Evolutionary conservation across 2,797 vertebrate genomes (phyloP).

Genomic region (Silurus aristotelis): DNA sequence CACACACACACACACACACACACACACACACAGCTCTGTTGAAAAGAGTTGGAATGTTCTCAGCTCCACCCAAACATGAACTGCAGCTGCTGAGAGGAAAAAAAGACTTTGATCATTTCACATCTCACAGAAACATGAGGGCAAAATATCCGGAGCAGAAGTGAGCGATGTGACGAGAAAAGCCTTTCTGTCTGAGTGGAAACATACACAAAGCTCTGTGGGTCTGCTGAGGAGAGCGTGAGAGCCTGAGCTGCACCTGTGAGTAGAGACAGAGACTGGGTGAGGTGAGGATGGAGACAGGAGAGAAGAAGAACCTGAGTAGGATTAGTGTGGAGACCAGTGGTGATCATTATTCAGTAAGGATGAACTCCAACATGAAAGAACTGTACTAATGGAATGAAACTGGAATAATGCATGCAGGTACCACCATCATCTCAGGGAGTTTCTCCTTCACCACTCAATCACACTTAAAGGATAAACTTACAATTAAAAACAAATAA

Average conservation of each 20-base stretch:
- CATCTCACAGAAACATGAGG: background rate
- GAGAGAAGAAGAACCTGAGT: background rate
- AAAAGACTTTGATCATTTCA: background rate
- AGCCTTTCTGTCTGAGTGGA: background rate
- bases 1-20: background rate
- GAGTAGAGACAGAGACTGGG: background rate
- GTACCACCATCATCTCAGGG: background rate
- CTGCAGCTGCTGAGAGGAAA: background rate
- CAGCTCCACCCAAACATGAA: background rate
- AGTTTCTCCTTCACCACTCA: too few species aligned
- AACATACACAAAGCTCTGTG: background rate
- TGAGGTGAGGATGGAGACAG: background rate
- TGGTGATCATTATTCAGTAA: background rate
- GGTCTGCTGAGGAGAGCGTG: background rate
- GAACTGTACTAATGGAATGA: background rate
- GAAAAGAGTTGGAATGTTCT: background rate
- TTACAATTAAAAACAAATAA: too few species aligned
- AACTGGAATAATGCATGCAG: background rate
- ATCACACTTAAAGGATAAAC: too few species aligned
- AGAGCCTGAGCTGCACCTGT: background rate
- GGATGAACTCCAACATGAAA: background rate
- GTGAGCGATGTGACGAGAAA: background rate
- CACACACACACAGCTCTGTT: background rate
- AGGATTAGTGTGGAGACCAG: background rate
- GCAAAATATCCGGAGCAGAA: background rate